Evolutionary conservation across 2,797 vertebrate genomes (phyloP).

Genomic region (Chanos chanos): DNA sequence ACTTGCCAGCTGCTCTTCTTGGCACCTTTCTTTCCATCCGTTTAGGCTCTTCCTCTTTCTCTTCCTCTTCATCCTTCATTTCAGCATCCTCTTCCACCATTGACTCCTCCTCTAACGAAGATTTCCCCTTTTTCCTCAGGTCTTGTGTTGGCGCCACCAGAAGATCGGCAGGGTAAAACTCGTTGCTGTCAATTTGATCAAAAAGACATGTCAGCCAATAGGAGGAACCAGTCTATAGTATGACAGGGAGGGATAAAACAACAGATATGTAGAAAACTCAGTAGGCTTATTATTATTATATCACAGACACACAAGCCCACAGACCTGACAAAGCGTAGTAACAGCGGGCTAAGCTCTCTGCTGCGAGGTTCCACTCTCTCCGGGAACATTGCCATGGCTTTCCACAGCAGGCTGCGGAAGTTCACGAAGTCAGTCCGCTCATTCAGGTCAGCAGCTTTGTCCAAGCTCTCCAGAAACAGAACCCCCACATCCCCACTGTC

Average conservation of each 20-base stretch:
- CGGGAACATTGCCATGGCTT: constrained; percentile 82
- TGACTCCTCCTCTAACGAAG: neutral
- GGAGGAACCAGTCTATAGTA: neutral
- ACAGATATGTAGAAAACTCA: neutral
- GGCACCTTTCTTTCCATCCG: constrained; percentile 70
- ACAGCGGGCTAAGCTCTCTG: constrained; percentile 87
- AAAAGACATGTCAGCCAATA: neutral
- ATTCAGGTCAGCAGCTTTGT: constrained; percentile 53
- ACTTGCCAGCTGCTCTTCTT: constrained; percentile 68
- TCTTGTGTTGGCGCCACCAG: constrained; percentile 88
- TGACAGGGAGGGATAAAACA: too few species aligned
- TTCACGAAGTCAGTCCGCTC: constrained; percentile 89
- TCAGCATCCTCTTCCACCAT: neutral
- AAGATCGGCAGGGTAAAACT: constrained; percentile 88
- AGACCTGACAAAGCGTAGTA: constrained; percentile 90
- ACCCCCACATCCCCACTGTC: constrained; percentile 68
- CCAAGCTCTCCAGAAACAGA: constrained; percentile 78
- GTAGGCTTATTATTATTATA: neutral
- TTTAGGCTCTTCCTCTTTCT: constrained; percentile 56
- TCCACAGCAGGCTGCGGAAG: constrained; percentile 90
- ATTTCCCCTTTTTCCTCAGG: constrained; percentile 67
- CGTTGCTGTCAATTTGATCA: constrained; percentile 73
- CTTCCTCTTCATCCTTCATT: constrained; percentile 54
- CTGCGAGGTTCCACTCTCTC: constrained; percentile 89
- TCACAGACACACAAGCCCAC: constrained; percentile 19